Evolutionary conservation across 2,888 invertebrate genomes (phyloP).

Genomic region (Allophyes oxyacanthae): DNA sequence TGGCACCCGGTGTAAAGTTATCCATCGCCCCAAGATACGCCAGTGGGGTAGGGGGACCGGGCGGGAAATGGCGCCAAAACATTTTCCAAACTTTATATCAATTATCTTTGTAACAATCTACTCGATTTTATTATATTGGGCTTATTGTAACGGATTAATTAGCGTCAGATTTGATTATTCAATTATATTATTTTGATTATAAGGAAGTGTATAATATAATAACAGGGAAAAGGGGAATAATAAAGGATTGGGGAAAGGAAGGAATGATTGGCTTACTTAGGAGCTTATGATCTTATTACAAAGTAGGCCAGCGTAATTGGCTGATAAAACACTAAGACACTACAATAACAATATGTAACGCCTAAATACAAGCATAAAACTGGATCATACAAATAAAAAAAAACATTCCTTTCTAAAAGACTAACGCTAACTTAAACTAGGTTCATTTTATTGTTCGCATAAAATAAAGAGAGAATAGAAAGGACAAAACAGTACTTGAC

Average conservation of each 20-base stretch:
- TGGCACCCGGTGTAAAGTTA: slow-evolving; percentile 86
- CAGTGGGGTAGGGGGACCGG: slow-evolving; percentile 48
- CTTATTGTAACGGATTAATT: slow-evolving; percentile 44
- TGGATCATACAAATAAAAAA: slow-evolving; percentile 19
- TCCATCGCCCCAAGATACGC: slow-evolving; percentile 77
- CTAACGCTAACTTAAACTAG: slow-evolving; percentile 34
- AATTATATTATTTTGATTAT: slow-evolving; percentile 4
- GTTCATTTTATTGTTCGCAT: slow-evolving; percentile 54
- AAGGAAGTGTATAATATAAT: background rate
- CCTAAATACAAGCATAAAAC: slow-evolving; percentile 10
- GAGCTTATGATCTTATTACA: too few relatives aligned
- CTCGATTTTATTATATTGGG: slow-evolving; percentile 45
- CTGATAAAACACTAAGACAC: too few relatives aligned
- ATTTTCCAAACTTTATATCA: slow-evolving; percentile 61
- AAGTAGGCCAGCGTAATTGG: too few relatives aligned
- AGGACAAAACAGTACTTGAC: slow-evolving; percentile 34
- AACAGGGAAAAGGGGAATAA: background rate
- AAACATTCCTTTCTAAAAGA: slow-evolving; percentile 31
- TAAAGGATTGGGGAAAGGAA: too few relatives aligned
- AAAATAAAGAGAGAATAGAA: slow-evolving; percentile 35
- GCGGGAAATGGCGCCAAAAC: slow-evolving; percentile 61
- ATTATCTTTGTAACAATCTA: slow-evolving; percentile 50
- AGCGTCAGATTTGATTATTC: slow-evolving; percentile 19
- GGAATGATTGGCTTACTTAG: too few relatives aligned
- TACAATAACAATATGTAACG: too few relatives aligned